Evolutionary conservation across 2,888 invertebrate species (phyloP), one percentile per base, ranked within the genome.

Genomic region (Phalera bucephala): DNA sequence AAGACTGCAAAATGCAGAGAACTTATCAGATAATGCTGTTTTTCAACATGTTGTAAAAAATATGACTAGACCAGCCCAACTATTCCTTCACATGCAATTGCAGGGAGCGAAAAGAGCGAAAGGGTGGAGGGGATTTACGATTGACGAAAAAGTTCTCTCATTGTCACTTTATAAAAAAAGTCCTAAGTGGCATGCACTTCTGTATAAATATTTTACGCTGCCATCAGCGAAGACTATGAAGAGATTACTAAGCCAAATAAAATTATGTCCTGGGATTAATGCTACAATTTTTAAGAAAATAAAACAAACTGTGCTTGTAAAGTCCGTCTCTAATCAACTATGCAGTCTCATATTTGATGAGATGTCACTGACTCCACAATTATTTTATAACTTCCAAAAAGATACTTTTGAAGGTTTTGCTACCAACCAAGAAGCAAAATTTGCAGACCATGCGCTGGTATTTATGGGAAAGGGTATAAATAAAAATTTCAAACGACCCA

Each of bases 331-430:
- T 25, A 5, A 17, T 3, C 17, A 5, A 17, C 3, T 17, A 17
- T 34, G 33, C 20, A 34, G 34, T 10, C 28, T 35, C 10, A 45
- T 40, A 17, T 48, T 52, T 30, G 45, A 52, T 6, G 45, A 45
- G 34, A 49, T 48, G 45, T 40, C 36, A 8, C 22, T 45, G 5
- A 15, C 40, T 0, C 44, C 44, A 1, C 29, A 45, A 14, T 30
- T 51, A 5, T 27, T 36, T 2, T 45, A 40, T 22, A 21, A 44
- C 8, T 23, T 32, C 21, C 8, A 17, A 19, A 29, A 27, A 10
- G 22, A 33, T 3, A 3, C 29, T 5, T 7, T 36, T 4, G 19
- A 15, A 23, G 40, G 40, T 0, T 37, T 41, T 3, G 13, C 14
- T 2, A n/a, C n/a, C n/a, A n/a, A n/a, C n/a, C 11, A 6, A 10